Evolutionary conservation across 2,888 invertebrate genomes (phyloP), one percentile per base, ranked within the genome.

Genomic region (Brachycybe producta): DNA sequence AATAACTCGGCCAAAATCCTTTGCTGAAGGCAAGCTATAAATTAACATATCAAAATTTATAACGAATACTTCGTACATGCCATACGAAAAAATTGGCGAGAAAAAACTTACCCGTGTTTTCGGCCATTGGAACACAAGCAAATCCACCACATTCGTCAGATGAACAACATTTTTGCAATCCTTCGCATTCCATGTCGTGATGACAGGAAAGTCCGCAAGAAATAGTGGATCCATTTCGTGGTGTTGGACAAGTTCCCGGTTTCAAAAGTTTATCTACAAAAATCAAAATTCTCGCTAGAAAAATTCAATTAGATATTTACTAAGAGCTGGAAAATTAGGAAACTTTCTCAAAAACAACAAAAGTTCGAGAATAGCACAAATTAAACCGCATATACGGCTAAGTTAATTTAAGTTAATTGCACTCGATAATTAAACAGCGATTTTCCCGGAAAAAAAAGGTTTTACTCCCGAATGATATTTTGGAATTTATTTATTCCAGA

Each of bases 121-220:
- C 85, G 49, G 76, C 75, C 0, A 87, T 84, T 57, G 80, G 72
- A 19, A 77, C 72, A 61, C 87, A 87, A 54, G 80, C 79, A 55
- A 73, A 75, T 17, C 81, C 82, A 57, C 84, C 53, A 40, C 56
- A 84, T 46, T 76, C 76, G 5, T 78, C 78, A 43, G 78, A 81
- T 49, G 74, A 73, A 61, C 87, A 87, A 62, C 87, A 87, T 64
- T 86, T 87, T 61, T 83, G 80, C 68, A 82, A 78, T 0, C 80
- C 80, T 1, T 80, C 79, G 60, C 87, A 87, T 64, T 87, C 84
- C 40, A 86, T 67, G 61, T 87, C 87, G 61, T 83, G 82, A 13
- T 75, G 73, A 42, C 57, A 56, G 17, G 35, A 17, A 7, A 34
- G 26, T 8, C 47, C 34, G 19, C 48, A 48, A 34, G 7, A 26